phyloP scores from a whole-genome alignment of 2,113 vertebrate genomes.

The Gobiocypris rarus region DNA sequence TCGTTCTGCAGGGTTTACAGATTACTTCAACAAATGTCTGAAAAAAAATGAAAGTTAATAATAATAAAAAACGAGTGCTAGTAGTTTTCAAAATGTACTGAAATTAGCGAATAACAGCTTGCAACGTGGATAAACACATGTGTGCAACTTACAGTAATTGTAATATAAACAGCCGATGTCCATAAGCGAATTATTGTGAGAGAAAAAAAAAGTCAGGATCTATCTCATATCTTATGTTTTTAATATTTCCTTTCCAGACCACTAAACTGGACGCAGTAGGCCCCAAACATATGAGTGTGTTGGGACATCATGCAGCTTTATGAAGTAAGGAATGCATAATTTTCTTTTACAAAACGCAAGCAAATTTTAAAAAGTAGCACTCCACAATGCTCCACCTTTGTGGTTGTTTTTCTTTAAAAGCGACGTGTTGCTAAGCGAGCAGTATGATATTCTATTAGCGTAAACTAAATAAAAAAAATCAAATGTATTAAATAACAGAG shows the following conservation, averaged over 20 bases:
- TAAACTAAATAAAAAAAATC: not conserved
- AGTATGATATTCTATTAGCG: not conserved
- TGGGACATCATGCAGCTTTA: not conserved
- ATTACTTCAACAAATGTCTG: not conserved
- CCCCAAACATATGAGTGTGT: slow-evolving; percentile 14
- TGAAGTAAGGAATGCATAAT: not conserved
- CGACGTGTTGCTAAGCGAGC: not conserved
- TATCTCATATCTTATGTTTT: not conserved
- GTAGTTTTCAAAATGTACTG: not conserved
- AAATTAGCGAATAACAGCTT: not conserved
- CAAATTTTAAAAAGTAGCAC: not conserved
- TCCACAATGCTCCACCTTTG: not conserved
- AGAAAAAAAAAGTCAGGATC: not conserved
- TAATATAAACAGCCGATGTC: not conserved
- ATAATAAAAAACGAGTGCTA: not conserved
- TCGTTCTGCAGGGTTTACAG: not conserved
- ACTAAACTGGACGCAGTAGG: not conserved
- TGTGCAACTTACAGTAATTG: not conserved
- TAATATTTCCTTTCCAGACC: not conserved
- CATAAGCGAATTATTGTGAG: not conserved
- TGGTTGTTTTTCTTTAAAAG: not conserved
- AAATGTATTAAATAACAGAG: not conserved
- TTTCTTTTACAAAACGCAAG: slow-evolving; percentile 1
- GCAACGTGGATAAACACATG: not conserved
- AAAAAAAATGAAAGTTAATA: not conserved